A percentile compares a stretch with the other conserved stretches of the same genome.
Conservation (phyloP, 2,797 vertebrate species). For the Jordanella pulchra region DNA sequence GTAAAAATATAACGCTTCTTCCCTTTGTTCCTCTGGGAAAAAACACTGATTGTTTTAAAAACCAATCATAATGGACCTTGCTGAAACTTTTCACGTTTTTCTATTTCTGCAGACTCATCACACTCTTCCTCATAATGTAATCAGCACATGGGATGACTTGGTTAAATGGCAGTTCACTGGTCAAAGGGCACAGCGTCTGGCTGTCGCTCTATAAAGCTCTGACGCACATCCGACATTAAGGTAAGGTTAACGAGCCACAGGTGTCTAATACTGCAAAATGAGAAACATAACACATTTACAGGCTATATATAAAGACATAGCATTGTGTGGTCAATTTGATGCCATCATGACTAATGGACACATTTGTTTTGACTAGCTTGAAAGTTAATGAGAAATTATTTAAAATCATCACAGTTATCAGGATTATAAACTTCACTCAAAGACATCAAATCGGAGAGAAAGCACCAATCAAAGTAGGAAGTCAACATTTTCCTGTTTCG, state of each 20-base stretch:
- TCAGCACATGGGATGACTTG: background rate
- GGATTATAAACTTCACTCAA: slow-evolving; percentile 3
- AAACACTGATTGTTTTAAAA: slow-evolving; percentile 11
- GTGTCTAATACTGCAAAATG: slow-evolving; percentile 32
- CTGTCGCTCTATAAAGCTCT: slow-evolving; percentile 11
- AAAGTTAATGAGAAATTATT: background rate
- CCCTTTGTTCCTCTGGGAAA: slow-evolving; percentile 2
- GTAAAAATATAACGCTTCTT: background rate
- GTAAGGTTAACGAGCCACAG: background rate
- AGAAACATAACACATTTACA: slow-evolving; percentile 48
- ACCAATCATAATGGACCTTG: background rate
- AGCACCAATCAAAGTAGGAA: slow-evolving; percentile 2
- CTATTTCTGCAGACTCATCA: background rate
- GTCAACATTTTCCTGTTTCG: slow-evolving; percentile 1
- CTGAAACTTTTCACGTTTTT: background rate
- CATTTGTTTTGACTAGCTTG: slow-evolving; percentile 26
- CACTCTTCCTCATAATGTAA: slow-evolving; percentile 8
- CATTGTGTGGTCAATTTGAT: slow-evolving; percentile 26
- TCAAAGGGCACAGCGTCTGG: background rate
- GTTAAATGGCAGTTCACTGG: slow-evolving; percentile 9
- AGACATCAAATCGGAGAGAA: background rate
- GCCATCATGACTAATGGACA: slow-evolving; percentile 40
- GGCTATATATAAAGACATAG: background rate
- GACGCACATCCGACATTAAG: background rate
- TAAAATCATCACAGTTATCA: background rate